Percentiles rank a stretch among this genome's conserved stretches.
These are phyloP conservation scores for Hymenochirus boettgeri DNA, from an alignment of 2,113 vertebrate species.

Conservation along the genomic window DNA sequence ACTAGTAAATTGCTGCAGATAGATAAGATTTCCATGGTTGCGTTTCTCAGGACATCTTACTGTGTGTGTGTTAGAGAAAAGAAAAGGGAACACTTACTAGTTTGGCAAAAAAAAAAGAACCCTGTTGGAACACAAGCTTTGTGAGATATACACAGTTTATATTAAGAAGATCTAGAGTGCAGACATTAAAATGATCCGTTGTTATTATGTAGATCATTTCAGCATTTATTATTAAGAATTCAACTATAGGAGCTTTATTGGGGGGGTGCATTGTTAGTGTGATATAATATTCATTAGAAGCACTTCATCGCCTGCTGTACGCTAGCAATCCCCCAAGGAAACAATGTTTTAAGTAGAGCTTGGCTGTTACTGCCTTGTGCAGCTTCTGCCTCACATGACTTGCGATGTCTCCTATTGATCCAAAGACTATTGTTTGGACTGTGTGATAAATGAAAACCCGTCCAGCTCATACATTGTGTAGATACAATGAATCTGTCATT, in stretches of 20 bases:
- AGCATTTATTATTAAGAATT: too few species aligned
- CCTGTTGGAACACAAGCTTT: too few species aligned
- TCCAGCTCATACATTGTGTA: slow-evolving; percentile 34
- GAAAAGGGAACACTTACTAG: too few species aligned
- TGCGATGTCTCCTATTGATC: slow-evolving; percentile 30
- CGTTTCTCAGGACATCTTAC: too few species aligned
- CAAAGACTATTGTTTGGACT: slow-evolving; percentile 33
- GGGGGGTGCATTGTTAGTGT: not conserved
- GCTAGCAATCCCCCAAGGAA: slow-evolving; percentile 6
- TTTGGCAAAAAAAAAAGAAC: too few species aligned
- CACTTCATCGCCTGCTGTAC: not conserved
- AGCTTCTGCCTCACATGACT: slow-evolving; percentile 15
- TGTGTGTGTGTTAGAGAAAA: too few species aligned
- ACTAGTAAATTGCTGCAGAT: too few species aligned
- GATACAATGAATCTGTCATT: slow-evolving; percentile 37
- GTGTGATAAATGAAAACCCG: slow-evolving; percentile 33
- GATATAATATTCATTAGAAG: not conserved
- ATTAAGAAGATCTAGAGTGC: too few species aligned
- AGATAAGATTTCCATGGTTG: too few species aligned
- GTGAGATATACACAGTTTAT: too few species aligned
- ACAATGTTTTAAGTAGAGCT: slow-evolving; percentile 16
- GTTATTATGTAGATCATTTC: too few species aligned
- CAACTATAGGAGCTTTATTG: not conserved
- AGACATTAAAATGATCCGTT: too few species aligned
- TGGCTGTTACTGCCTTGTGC: slow-evolving; percentile 15